These are phyloP conservation scores for Chamaetylas fuelleborni DNA, from an alignment of 2,113 vertebrate genomes.

Conservation along the genomic window DNA sequence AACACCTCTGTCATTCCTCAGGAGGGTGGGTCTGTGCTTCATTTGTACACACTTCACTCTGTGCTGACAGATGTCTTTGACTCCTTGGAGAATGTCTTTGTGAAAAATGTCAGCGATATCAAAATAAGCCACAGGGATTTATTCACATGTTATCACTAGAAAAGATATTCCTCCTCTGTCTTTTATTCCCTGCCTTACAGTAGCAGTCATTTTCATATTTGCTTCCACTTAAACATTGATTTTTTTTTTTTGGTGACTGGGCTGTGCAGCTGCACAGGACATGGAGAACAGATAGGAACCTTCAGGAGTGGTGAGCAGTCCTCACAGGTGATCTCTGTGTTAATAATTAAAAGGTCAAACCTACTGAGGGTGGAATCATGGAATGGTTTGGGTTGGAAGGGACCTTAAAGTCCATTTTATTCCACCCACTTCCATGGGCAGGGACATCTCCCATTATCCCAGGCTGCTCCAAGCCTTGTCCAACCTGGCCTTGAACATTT, in stretches of 20 bases:
- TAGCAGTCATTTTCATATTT: background rate
- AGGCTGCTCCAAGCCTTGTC: background rate
- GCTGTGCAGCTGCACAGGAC: background rate
- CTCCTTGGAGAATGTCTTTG: constrained; percentile 10
- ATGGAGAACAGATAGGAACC: background rate
- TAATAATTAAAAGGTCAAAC: background rate
- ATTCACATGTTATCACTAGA: background rate
- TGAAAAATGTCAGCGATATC: constrained; percentile 51
- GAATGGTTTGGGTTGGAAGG: background rate
- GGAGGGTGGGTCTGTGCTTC: background rate
- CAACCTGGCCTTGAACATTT: background rate
- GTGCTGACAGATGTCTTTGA: constrained; percentile 31
- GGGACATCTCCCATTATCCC: background rate
- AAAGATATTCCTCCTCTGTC: constrained; percentile 27
- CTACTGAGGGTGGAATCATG: rapidly evolving
- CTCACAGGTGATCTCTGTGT: background rate
- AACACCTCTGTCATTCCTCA: background rate
- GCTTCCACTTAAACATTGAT: background rate
- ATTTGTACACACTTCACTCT: constrained; percentile 13
- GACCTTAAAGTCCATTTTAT: background rate
- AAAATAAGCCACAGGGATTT: constrained; percentile 47
- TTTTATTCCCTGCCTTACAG: constrained; percentile 12
- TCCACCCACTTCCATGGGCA: background rate
- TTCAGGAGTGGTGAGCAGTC: background rate
- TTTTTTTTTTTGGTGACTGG: background rate